Evolutionary conservation across 2,797 vertebrate species (phyloP), one percentile per base, ranked within the genome.

Genomic region (Schizothorax lantsangensis): DNA sequence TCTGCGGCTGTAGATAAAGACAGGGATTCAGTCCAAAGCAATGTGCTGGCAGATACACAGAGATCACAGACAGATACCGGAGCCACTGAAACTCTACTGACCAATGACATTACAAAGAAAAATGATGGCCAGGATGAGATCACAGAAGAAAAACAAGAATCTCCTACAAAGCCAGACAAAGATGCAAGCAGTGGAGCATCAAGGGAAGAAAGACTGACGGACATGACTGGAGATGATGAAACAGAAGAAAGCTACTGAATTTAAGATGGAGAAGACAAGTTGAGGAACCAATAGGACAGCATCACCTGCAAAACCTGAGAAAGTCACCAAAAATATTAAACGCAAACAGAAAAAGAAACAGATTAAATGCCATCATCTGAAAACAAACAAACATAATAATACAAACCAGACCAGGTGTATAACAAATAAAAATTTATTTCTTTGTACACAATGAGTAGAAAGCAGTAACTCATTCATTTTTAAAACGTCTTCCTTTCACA

Each of bases 361-460:
- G 15, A 83, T 66, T 86, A 45, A n/a, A 54, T 49, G 4, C 12
- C 78, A 88, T 91, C 43, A 82, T 86, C n/a, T 89, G 86, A 89
- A 47, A 10, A 30, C 38, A 26, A 85, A 23, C 26, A 1, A 30
- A 85, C 30, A 30, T 30, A 36, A 71, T 86, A 88, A 88, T 33
- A 81, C 86, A 57, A 90, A 54, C 74, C 79, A 92, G 84, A 84
- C 85, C 6, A 79, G 40, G 79, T 85, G 88, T 93, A 95, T 93
- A 94, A 93, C 94, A 97, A 97, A 96, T 97, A 97, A 95, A 97
- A 97, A 97, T 96, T 93, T 94, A 90, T 89, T 91, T 90, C 85
- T 94, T 93, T 96, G 94, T 96, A 95, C 95, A 95, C 93, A 95
- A 95, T 95, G 87, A 95, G 96, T 95, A 95, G 93, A 95, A 94